Evolutionary conservation across 2,888 invertebrate species (phyloP).

Genomic region (Aspidiotus rigidus): DNA sequence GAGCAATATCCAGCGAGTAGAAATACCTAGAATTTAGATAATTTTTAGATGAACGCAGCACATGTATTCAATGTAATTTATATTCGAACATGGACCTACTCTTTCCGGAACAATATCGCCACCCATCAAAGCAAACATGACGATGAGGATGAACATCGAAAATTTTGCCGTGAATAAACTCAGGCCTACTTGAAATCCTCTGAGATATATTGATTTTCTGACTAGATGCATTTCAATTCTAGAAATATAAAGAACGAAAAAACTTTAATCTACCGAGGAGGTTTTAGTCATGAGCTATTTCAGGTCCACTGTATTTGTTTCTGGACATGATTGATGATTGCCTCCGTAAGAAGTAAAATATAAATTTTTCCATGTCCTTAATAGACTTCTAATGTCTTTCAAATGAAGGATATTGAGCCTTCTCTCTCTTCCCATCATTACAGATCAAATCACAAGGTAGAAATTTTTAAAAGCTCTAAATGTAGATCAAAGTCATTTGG

Average conservation of each 20-base stretch:
- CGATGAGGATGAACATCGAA: constrained; percentile 60
- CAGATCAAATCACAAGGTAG: too few relatives aligned
- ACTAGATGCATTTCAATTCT: constrained; percentile 48
- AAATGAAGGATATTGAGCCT: too few relatives aligned
- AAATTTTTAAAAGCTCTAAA: too few relatives aligned
- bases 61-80: neutral
- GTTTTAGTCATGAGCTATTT: too few relatives aligned
- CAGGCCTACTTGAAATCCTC: constrained; percentile 50
- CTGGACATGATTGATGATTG: too few relatives aligned
- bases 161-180: constrained; percentile 62
- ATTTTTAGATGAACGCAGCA: neutral
- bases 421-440: too few relatives aligned
- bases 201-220: constrained; percentile 53
- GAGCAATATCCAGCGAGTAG: constrained; percentile 46
- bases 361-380: too few relatives aligned
- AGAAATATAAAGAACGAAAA: too few relatives aligned
- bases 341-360: too few relatives aligned
- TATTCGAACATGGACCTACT: constrained; percentile 25
- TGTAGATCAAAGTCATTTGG: too few relatives aligned
- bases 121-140: constrained; percentile 47
- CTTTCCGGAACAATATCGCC: constrained; percentile 36
- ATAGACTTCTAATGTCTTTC: too few relatives aligned
- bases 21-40: constrained; percentile 37
- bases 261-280: neutral
- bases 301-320: too few relatives aligned